A percentile compares a stretch with the other conserved stretches of the same genome.
phyloP scores from a whole-genome alignment of 2,888 invertebrate species.

The Bedellia somnulentella region DNA sequence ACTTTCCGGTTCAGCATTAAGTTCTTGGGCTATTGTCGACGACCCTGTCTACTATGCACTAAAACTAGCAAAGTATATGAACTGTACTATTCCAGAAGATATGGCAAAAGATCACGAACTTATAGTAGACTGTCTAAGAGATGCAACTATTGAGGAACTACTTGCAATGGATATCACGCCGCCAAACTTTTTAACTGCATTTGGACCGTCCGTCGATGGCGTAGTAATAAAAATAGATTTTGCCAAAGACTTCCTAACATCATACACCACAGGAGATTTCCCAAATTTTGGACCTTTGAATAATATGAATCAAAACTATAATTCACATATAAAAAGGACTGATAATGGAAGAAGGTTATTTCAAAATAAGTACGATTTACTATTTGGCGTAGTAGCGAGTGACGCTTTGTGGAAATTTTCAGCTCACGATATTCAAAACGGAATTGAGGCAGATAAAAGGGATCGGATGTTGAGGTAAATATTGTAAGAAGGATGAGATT shows the following conservation, averaged over 20 bases:
- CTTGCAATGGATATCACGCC: constrained; percentile 75
- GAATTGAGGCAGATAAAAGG: constrained; percentile 84
- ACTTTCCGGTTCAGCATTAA: constrained; percentile 84
- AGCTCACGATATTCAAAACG: constrained; percentile 78
- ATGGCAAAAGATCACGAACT: constrained; percentile 79
- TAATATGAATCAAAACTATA: constrained; percentile 52
- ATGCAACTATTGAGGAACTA: constrained; percentile 72
- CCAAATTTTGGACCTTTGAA: constrained; percentile 64
- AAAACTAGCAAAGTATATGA: constrained; percentile 77
- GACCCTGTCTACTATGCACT: constrained; percentile 82
- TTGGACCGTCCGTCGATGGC: constrained; percentile 92
- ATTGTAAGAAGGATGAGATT: constrained; percentile 6
- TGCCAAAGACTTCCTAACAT: constrained; percentile 75
- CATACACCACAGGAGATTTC: constrained; percentile 67
- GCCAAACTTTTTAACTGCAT: constrained; percentile 82
- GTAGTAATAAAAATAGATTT: constrained; percentile 90
- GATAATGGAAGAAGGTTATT: constrained; percentile 63
- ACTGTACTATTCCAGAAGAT: constrained; percentile 81
- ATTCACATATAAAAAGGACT: constrained; percentile 63
- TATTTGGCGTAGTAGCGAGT: constrained; percentile 89
- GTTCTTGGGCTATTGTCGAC: constrained; percentile 88
- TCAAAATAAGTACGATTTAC: constrained; percentile 75
- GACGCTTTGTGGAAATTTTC: constrained; percentile 93
- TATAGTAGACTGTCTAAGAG: constrained; percentile 82
- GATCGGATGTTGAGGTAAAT: constrained; percentile 74